phyloP scores from a whole-genome alignment of 1,140 invertebrate genomes.

The Panulirus ornatus region DNA sequence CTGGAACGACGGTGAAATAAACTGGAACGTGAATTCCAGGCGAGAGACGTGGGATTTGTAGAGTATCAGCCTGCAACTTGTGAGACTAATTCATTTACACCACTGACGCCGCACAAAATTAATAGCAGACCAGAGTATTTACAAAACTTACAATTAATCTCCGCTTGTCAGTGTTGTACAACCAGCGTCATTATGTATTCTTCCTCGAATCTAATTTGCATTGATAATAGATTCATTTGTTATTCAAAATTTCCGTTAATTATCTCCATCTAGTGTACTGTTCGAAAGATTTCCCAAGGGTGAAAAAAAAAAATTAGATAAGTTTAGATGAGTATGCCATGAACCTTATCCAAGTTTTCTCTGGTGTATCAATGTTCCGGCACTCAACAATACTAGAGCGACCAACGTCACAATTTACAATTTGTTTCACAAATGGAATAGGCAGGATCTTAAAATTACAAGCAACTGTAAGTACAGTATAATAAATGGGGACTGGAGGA shows the following conservation, averaged over 20 bases:
- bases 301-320: not conserved
- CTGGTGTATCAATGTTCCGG: not conserved
- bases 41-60: constrained; percentile 57
- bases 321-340: not conserved
- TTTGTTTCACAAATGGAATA: too few relatives aligned
- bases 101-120: constrained; percentile 59
- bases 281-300: not conserved
- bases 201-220: constrained; percentile 20
- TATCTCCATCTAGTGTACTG: not conserved
- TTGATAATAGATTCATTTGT: not conserved
- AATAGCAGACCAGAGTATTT: constrained; percentile 44
- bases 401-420: too few relatives aligned
- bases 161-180: not conserved
- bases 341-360: not conserved
- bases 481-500: too few relatives aligned
- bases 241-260: not conserved
- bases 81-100: constrained; percentile 70
- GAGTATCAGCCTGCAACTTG: constrained; percentile 69
- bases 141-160: constrained; percentile 43
- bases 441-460: too few relatives aligned
- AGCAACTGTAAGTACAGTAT: too few relatives aligned
- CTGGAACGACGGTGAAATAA: constrained; percentile 64
- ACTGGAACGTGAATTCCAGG: constrained; percentile 50
- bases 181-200: constrained; percentile 6
- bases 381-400: too few relatives aligned